phyloP scores from a whole-genome alignment of 2,113 vertebrate species.

The Dromas ardeola region DNA sequence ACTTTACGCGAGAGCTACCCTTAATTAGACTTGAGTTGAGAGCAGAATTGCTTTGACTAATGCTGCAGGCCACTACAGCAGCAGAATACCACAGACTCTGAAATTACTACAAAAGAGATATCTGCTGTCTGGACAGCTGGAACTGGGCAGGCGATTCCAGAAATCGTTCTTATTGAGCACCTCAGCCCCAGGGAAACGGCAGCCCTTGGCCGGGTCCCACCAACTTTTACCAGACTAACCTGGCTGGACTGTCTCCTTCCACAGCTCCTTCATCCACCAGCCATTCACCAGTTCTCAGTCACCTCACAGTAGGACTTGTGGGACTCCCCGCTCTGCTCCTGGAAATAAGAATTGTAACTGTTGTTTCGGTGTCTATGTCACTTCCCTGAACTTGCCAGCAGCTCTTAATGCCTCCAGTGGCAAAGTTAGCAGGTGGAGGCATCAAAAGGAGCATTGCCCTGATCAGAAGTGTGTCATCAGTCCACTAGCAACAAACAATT shows the following conservation, averaged over 20 bases:
- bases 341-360: background rate
- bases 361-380: rapidly evolving
- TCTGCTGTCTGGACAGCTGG: background rate
- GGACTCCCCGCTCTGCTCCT: background rate
- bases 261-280: background rate
- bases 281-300: background rate
- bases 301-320: background rate
- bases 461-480: background rate
- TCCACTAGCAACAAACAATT: background rate
- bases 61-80: background rate
- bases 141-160: background rate
- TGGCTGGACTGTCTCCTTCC: background rate
- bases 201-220: background rate
- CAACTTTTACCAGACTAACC: rapidly evolving
- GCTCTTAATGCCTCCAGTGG: background rate
- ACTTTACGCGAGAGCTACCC: constrained; percentile 37
- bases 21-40: constrained; percentile 39
- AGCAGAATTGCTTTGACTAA: constrained; percentile 4
- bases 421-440: background rate
- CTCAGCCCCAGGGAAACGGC: background rate
- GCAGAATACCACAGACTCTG: background rate
- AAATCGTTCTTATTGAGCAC: background rate
- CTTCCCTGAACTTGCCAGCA: background rate
- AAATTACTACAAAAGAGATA: background rate
- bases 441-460: background rate